Percentiles rank a stretch among this genome's conserved stretches.
phyloP scores from a whole-genome alignment of 1,140 invertebrate genomes.

The Bradynema listronoti region DNA sequence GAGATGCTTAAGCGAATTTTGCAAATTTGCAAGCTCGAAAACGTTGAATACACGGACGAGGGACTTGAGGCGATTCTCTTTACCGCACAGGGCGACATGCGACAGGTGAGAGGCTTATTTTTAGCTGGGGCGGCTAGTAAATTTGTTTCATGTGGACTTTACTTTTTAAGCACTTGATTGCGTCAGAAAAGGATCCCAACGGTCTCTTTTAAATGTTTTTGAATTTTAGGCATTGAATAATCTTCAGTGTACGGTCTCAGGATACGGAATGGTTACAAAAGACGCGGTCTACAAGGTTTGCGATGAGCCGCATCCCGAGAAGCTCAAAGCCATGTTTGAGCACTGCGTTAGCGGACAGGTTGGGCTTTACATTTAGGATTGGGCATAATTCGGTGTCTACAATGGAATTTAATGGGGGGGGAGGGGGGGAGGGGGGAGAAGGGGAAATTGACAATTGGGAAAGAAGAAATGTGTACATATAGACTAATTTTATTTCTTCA shows the following conservation, averaged over 20 bases:
- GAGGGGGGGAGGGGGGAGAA: too few relatives aligned
- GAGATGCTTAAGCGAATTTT: constrained; percentile 73
- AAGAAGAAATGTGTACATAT: too few relatives aligned
- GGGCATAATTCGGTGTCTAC: too few relatives aligned
- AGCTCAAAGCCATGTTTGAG: constrained; percentile 84
- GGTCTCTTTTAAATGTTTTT: too few relatives aligned
- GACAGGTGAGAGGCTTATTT: constrained; percentile 65
- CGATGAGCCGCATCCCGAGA: constrained; percentile 92
- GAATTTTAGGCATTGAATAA: constrained; percentile 76
- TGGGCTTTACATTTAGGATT: too few relatives aligned
- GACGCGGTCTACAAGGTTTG: constrained; percentile 99
- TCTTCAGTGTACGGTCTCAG: constrained; percentile 89
- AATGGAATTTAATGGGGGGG: too few relatives aligned
- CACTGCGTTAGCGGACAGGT: constrained; percentile 71
- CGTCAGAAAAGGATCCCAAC: too few relatives aligned
- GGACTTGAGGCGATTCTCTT: constrained; percentile 93
- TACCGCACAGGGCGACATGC: constrained; percentile 96
- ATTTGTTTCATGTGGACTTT: constrained; percentile 3
- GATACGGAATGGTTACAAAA: constrained; percentile 80
- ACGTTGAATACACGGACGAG: constrained; percentile 79
- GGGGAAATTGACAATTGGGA: too few relatives aligned
- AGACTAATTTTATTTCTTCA: too few relatives aligned
- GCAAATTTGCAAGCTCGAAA: constrained; percentile 70
- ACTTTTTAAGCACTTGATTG: too few relatives aligned
- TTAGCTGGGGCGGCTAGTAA: too few relatives aligned